Evolutionary conservation across 2,888 invertebrate genomes (phyloP).

Genomic region (Erebia palarica): DNA sequence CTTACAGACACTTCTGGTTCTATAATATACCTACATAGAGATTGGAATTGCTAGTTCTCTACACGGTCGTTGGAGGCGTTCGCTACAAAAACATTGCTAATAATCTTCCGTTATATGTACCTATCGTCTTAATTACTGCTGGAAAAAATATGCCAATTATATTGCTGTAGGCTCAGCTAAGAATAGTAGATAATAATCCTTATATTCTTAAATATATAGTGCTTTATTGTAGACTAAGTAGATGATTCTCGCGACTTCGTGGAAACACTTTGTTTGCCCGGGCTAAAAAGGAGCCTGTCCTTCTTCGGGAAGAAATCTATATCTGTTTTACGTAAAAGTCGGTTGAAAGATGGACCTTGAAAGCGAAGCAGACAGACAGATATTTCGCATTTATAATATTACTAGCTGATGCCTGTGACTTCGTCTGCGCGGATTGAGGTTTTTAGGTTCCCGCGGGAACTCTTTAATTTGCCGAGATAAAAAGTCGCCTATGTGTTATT

Average conservation of each 20-base stretch:
- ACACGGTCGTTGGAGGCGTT: constrained; percentile 27
- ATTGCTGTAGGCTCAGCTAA: constrained; percentile 4
- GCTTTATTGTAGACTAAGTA: neutral
- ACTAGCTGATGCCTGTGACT: no score
- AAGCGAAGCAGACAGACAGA: no score
- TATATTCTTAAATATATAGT: neutral
- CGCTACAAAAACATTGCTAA: constrained; percentile 35
- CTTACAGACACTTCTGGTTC: constrained; percentile 4
- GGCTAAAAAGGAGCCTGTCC: no score
- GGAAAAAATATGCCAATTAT: constrained; percentile 15
- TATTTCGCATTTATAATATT: no score
- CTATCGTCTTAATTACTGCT: constrained; percentile 28
- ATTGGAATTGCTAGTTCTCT: constrained; percentile 13
- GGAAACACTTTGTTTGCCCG: neutral
- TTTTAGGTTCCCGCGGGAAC: no score
- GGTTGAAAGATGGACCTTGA: no score
- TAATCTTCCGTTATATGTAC: constrained; percentile 42
- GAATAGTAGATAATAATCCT: neutral
- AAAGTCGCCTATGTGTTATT: no score
- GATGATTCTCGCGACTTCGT: no score
- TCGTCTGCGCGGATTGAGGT: no score
- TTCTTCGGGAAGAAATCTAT: no score
- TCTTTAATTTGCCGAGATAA: no score
- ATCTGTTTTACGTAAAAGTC: no score
- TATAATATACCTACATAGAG: neutral